Conservation (phyloP, 1,140 invertebrate species). For the Pseudomyrmex dendroicus region DNA sequence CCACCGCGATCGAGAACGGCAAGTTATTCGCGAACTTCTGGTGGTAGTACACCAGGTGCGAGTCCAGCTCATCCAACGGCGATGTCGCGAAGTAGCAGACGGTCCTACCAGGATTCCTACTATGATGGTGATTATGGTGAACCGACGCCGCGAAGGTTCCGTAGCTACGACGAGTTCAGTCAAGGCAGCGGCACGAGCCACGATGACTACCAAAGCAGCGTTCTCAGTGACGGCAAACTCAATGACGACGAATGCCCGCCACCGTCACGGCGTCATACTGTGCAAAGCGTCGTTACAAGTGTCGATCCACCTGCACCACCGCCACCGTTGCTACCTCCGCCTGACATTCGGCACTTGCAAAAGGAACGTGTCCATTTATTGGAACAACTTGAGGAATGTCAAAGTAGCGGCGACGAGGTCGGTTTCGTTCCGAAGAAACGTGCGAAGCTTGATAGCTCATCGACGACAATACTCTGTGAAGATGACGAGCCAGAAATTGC, state of each 20-base stretch:
- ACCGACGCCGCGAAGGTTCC: constrained; percentile 86
- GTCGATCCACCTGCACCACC: constrained; percentile 78
- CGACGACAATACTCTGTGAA: constrained; percentile 83
- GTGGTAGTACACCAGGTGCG: constrained; percentile 81
- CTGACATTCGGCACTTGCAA: constrained; percentile 89
- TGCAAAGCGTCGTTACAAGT: constrained; percentile 80
- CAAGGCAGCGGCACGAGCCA: constrained; percentile 88
- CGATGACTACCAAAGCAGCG: constrained; percentile 85
- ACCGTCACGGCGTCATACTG: constrained; percentile 78
- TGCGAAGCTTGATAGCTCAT: constrained; percentile 86
- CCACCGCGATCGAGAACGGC: constrained; percentile 83
- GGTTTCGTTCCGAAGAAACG: constrained; percentile 88
- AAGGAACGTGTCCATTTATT: constrained; percentile 89
- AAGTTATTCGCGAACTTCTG: constrained; percentile 81
- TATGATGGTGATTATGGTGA: constrained; percentile 84
- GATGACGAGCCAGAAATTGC: constrained; percentile 84
- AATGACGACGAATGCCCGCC: constrained; percentile 77
- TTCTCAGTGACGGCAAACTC: constrained; percentile 80
- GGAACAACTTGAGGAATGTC: constrained; percentile 90
- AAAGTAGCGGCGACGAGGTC: constrained; percentile 89
- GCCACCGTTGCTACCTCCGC: constrained; percentile 82
- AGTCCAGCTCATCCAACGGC: constrained; percentile 83
- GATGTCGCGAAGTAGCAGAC: constrained; percentile 80
- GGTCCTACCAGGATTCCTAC: constrained; percentile 82
- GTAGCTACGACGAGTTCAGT: constrained; percentile 88